Evolutionary conservation across 2,113 vertebrate genomes (phyloP), one percentile per base, ranked within the genome.

Genomic region (Vicugna pacos): DNA sequence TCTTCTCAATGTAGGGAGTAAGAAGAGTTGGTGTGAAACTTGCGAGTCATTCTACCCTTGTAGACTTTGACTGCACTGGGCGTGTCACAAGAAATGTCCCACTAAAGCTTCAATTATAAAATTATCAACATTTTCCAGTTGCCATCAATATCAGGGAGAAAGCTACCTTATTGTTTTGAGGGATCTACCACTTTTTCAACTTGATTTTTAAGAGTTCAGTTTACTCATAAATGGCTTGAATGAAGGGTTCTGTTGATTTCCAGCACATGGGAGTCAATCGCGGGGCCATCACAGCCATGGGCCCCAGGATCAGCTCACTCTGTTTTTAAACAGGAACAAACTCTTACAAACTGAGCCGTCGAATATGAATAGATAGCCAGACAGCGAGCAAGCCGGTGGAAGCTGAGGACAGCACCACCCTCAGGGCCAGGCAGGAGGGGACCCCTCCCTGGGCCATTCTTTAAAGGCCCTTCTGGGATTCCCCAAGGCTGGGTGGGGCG

Each of bases 171-270:
- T 15, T 38, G 2, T 42, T 24, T 54, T 82, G 24, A 48, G 13
- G 16, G 16, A 32, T 48, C 26, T 22, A 35, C 22, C 58, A 87
- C 56, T 70, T 69, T 73, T 75, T 58, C n/a, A 54, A 19, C 17
- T 85, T 88, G 42, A 24, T 83, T 91, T 79, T 22, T 48, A 67
- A 19, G 22, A 42, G 50, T 87, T 76, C 42, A 30, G 0, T n/a
- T 56, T 77, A 35, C 19, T 92, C 32, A 58, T 35, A 52, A 65
- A 84, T 76, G 58, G 84, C 83, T 93, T 95, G 72, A 83, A 67
- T 65, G 56, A 82, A 6, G 48, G 52, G 30, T 50, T 69, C 79
- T 88, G 6, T 75, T 90, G 6, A 0, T 48, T 69, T 84, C 58
- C 70, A 72, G 30, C 46, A 73, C 12, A 7, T n/a, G 35, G 60